A percentile compares a stretch with the other conserved stretches of the same genome.
Evolutionary conservation across 2,797 vertebrate species (phyloP).

Genomic region (Sardinella longiceps): DNA sequence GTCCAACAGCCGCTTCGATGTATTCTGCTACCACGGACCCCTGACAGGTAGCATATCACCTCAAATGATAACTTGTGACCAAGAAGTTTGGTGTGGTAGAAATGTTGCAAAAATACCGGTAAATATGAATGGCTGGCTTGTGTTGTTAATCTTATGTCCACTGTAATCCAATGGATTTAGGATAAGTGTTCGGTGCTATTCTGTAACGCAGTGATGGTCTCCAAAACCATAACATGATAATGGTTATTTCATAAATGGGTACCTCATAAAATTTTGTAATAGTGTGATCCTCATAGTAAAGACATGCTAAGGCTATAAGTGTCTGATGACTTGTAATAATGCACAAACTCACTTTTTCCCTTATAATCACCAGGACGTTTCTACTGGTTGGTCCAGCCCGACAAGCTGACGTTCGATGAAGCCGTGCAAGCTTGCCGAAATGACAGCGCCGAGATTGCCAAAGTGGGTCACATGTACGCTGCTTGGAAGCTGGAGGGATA

Average conservation of each 20-base stretch:
- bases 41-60: constrained; percentile 77
- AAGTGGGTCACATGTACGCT: constrained; percentile 90
- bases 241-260: too few relatives aligned
- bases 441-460: constrained; percentile 87
- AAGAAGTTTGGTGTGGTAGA: not conserved
- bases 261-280: not conserved
- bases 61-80: not conserved
- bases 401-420: constrained; percentile 86
- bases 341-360: constrained; percentile 12
- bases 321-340: not conserved
- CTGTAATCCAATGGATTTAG: too few relatives aligned
- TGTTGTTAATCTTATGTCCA: too few relatives aligned
- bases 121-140: too few relatives aligned
- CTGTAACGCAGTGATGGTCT: too few relatives aligned
- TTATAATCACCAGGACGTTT: constrained; percentile 78
- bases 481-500: constrained; percentile 93
- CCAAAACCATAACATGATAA: too few relatives aligned
- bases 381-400: constrained; percentile 89
- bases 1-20: constrained; percentile 81
- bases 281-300: not conserved
- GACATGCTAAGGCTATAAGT: not conserved
- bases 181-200: too few relatives aligned
- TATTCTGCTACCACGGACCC: constrained; percentile 88
- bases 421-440: constrained; percentile 86
- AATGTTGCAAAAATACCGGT: not conserved